phyloP scores from a whole-genome alignment of 2,113 vertebrate species.

The Silurus meridionalis region DNA sequence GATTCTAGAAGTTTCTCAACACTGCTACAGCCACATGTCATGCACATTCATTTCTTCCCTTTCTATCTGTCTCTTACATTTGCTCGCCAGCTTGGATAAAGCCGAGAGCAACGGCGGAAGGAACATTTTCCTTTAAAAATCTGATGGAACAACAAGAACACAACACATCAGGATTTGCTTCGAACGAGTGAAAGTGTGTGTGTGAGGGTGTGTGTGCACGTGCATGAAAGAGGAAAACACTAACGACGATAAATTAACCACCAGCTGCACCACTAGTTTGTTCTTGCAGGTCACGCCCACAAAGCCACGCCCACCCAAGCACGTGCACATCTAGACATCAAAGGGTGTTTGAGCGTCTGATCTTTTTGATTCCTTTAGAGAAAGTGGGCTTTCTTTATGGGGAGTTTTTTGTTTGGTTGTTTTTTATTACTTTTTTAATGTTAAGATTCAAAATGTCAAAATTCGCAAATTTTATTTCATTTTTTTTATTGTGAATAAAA shows the following conservation, averaged over 20 bases:
- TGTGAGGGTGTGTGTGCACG: background rate
- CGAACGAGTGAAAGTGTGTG: background rate
- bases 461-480: no score
- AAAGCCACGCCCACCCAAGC: conserved; percentile 10
- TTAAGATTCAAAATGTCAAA: no score
- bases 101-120: conserved; percentile 57
- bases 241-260: conserved; percentile 43
- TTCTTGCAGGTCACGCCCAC: conserved; percentile 9
- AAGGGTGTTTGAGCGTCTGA: no score
- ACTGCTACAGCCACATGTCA: conserved; percentile 12
- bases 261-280: conserved; percentile 14
- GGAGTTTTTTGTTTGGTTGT: no score
- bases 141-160: background rate
- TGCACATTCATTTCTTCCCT: background rate
- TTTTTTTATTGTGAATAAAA: no score
- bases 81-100: conserved; percentile 64
- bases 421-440: no score
- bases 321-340: no score
- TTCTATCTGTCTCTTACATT: conserved; percentile 66
- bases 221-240: background rate
- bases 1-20: background rate
- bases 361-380: no score
- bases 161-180: background rate
- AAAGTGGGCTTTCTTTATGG: no score
- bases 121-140: conserved; percentile 57